Evolutionary conservation across 2,797 vertebrate species (phyloP).

Genomic region (Thalassophryne amazonica): DNA sequence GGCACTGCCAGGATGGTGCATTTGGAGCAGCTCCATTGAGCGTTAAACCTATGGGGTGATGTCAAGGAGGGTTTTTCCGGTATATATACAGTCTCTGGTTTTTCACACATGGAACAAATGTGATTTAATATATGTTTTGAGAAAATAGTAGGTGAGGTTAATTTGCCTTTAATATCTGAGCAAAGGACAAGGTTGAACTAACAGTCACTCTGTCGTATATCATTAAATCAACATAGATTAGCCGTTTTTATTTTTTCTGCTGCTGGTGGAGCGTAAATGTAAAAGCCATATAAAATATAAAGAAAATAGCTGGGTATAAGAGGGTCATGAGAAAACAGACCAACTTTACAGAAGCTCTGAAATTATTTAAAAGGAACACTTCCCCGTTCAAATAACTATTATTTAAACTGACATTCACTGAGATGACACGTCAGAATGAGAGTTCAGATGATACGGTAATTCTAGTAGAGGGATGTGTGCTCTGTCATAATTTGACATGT

Average conservation of each 20-base stretch:
- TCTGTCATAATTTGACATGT: too few species aligned
- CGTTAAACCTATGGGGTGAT: too few species aligned
- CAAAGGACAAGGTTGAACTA: background rate
- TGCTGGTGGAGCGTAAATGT: background rate
- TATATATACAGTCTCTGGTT: too few species aligned
- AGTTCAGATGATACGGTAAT: background rate
- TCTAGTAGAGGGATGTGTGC: too few species aligned
- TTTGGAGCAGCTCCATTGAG: too few species aligned
- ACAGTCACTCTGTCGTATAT: background rate
- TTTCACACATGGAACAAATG: too few species aligned
- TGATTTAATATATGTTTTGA: too few species aligned
- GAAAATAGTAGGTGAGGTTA: background rate
- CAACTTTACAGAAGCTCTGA: background rate
- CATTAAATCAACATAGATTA: slow-evolving; percentile 1
- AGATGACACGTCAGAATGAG: background rate
- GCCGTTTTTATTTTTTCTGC: slow-evolving; percentile 5
- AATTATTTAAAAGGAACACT: background rate
- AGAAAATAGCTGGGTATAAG: slow-evolving; percentile 9
- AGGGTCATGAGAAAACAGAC: slow-evolving; percentile 6
- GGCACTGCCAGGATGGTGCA: too few species aligned
- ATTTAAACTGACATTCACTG: background rate
- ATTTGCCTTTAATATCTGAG: slow-evolving; percentile 11
- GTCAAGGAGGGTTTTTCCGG: too few species aligned
- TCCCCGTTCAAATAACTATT: background rate
- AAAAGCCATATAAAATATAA: slow-evolving; percentile 46